These are phyloP conservation scores for Tragelaphus strepsiceros DNA, from an alignment of 2,113 vertebrate species.

Conservation along the genomic window DNA sequence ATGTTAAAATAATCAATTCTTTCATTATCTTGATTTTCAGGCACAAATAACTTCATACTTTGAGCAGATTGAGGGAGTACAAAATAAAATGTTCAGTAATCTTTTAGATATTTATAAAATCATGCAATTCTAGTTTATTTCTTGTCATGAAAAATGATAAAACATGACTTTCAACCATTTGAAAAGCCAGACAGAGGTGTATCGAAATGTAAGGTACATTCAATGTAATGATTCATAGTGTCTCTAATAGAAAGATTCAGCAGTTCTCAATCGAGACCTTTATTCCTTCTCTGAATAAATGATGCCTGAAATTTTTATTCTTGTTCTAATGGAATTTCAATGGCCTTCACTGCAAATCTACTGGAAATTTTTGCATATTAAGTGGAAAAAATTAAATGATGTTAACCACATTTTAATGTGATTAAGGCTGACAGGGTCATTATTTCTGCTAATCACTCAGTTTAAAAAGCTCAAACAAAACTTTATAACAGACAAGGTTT, in stretches of 20 bases:
- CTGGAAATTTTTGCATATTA: slow-evolving; percentile 99
- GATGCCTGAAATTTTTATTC: slow-evolving; percentile 99
- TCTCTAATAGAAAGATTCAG: slow-evolving; percentile 96
- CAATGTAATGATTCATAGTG: slow-evolving; percentile 91
- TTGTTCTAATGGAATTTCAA: slow-evolving; percentile 99
- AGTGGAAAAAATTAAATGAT: slow-evolving; percentile 99
- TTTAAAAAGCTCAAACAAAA: slow-evolving; percentile 95
- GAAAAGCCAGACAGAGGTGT: slow-evolving; percentile 67
- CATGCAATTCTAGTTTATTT: slow-evolving; percentile 50
- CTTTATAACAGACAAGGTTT: slow-evolving; percentile 85
- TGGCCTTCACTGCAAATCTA: slow-evolving; percentile 99
- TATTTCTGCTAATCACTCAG: slow-evolving; percentile 99
- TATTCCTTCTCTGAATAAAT: slow-evolving; percentile 98
- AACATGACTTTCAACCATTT: slow-evolving; percentile 68
- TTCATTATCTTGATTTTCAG: slow-evolving; percentile 34
- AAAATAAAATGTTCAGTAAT: slow-evolving; percentile 42
- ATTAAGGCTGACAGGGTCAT: slow-evolving; percentile 99
- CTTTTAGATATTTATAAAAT: slow-evolving; percentile 41
- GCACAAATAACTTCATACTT: slow-evolving; percentile 43
- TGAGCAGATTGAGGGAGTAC: slow-evolving; percentile 1
- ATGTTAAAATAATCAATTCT: slow-evolving; percentile 36
- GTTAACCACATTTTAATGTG: slow-evolving; percentile 99
- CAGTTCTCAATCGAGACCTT: slow-evolving; percentile 94
- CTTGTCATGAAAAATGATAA: slow-evolving; percentile 60
- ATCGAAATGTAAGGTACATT: slow-evolving; percentile 73